These are phyloP conservation scores for Scaeva pyrastri DNA, from an alignment of 2,888 invertebrate species.

Conservation along the genomic window DNA sequence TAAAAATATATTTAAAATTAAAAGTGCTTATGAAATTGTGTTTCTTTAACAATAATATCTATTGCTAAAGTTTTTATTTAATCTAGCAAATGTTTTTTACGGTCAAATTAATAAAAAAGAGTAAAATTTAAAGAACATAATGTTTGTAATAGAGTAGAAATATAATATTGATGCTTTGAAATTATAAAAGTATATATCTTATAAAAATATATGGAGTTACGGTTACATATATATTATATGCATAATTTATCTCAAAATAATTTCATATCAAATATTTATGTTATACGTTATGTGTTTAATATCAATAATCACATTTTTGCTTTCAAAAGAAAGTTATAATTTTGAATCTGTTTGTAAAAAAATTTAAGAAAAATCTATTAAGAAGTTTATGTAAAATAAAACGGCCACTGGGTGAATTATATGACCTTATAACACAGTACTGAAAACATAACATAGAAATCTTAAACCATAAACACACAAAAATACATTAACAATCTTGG, in stretches of 20 bases:
- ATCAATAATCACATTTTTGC: slow-evolving; percentile 58
- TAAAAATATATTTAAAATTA: background rate
- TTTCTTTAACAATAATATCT: too few species aligned
- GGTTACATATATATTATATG: slow-evolving; percentile 68
- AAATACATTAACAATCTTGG: background rate
- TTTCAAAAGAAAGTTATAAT: slow-evolving; percentile 57
- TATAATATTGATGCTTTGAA: slow-evolving; percentile 64
- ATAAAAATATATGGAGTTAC: too few species aligned
- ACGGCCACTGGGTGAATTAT: slow-evolving; percentile 67
- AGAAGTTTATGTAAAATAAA: slow-evolving; percentile 51
- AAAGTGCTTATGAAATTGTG: background rate
- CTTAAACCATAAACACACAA: slow-evolving; percentile 4
- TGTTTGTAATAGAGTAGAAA: too few species aligned
- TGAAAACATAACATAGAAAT: slow-evolving; percentile 39
- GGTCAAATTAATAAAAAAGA: too few species aligned
- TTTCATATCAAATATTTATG: slow-evolving; percentile 66
- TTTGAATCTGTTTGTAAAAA: slow-evolving; percentile 33
- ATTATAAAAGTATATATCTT: too few species aligned
- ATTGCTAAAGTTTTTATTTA: too few species aligned
- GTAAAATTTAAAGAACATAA: too few species aligned
- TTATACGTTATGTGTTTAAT: slow-evolving; percentile 51
- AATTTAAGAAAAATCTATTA: slow-evolving; percentile 59
- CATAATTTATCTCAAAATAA: slow-evolving; percentile 67
- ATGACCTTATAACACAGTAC: slow-evolving; percentile 61
- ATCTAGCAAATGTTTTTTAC: too few species aligned